These are phyloP conservation scores for Sebastes matsubarae DNA, from an alignment of 2,797 vertebrate species.

Conservation along the genomic window DNA sequence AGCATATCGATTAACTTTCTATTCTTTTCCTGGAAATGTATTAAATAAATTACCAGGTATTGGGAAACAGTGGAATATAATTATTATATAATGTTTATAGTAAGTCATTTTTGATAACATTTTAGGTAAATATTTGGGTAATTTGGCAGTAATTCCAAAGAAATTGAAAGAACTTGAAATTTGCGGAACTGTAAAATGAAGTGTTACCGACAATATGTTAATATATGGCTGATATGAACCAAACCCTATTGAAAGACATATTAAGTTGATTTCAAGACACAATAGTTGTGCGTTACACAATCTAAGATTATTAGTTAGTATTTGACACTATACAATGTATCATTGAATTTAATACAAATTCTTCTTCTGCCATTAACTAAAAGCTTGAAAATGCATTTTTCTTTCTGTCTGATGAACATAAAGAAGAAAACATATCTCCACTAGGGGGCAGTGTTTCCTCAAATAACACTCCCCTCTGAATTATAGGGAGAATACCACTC, in stretches of 20 bases:
- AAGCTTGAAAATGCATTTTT: not conserved
- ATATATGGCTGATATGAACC: not conserved
- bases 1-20: no score
- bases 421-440: slow-evolving; percentile 4
- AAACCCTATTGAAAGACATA: not conserved
- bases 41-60: no score
- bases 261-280: not conserved
- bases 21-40: no score
- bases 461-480: not conserved
- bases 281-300: not conserved
- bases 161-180: no score
- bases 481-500: not conserved
- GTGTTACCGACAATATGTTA: no score
- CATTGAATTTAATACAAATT: not conserved
- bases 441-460: slow-evolving; percentile 59
- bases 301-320: not conserved
- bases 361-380: not conserved
- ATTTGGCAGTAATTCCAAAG: no score
- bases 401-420: not conserved
- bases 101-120: no score
- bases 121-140: no score
- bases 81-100: no score
- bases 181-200: rapidly evolving
- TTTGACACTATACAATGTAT: not conserved
- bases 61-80: no score